Evolutionary conservation across 92 coral and sea anemone species (phyloP), one percentile per base, ranked within the genome.

Genomic region (Heteractis magnifica): DNA sequence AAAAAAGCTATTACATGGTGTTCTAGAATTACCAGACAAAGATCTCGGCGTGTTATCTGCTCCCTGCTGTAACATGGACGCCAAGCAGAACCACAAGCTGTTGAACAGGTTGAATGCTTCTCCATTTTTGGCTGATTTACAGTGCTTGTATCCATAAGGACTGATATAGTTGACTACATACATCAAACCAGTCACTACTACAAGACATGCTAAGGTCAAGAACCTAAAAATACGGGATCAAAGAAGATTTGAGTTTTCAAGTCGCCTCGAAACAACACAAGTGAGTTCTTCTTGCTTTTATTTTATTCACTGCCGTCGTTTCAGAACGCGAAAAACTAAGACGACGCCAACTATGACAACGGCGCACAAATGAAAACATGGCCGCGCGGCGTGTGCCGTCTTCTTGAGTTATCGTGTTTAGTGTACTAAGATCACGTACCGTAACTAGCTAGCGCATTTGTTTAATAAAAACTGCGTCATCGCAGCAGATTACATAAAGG

Each of bases 41-140:
- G 90, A 92, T 80, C 86, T 86, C 4, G 95, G 95, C 18, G 94
- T 92, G 85, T 91, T 87, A 76, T 94, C 98, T n/a, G 94, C 94
- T 15, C 98, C 98, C 72, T 94, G 98, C 41, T 92, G 94, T 8
- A 94, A 76, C 95, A 92, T 92, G 78, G 92, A 92, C 10, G 95
- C 95, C 44, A 92, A 82, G 50, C 92, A 92, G 83, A 92, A 92
- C 95, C 95, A 92, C 68, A 92, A 64, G 71, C 95, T 92, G 72
- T 92, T 92, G 79, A 89, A 81, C 84, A 90, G 72, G 84, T 84
- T 88, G 51, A 92, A 92, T 20, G 90, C 95, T 55, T 92, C 95
- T 8, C 87, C 86, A 34, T 88, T 87, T 72, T 90, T 90, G 51
- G 78, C 81, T 72, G 81, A 84, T 21, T 77, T 83, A 19, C 71